phyloP scores from a whole-genome alignment of 2,113 vertebrate genomes.

The Candoia aspera region DNA sequence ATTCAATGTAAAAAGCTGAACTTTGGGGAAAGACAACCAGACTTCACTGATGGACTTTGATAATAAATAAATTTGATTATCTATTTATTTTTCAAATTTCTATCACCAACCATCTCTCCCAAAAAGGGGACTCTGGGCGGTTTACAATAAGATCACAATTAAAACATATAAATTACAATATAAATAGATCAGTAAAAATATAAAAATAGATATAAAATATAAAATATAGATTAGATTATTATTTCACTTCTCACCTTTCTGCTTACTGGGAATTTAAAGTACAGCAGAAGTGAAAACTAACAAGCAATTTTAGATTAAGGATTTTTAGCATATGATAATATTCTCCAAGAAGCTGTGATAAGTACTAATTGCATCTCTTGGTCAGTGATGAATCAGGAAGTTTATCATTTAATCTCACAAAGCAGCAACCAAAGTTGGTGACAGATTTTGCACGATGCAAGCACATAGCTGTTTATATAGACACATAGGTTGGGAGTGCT shows the following conservation, averaged over 20 bases:
- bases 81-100: too few relatives aligned
- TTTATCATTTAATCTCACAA: neutral
- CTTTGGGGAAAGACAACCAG: neutral
- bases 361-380: neutral
- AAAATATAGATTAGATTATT: neutral
- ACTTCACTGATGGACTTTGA: neutral
- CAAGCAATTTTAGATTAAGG: neutral
- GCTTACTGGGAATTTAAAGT: neutral
- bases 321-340: neutral
- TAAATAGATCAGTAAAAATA: too few relatives aligned
- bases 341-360: neutral
- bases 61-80: too few relatives aligned
- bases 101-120: too few relatives aligned
- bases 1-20: neutral
- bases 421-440: neutral
- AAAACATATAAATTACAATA: too few relatives aligned
- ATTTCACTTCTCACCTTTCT: neutral
- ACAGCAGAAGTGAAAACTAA: neutral
- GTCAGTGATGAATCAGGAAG: neutral
- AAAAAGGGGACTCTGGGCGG: too few relatives aligned
- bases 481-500: too few relatives aligned
- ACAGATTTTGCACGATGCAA: neutral
- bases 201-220: too few relatives aligned
- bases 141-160: too few relatives aligned
- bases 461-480: neutral